phyloP scores from a whole-genome alignment of 2,113 vertebrate genomes.

The Podocnemis expansa region DNA sequence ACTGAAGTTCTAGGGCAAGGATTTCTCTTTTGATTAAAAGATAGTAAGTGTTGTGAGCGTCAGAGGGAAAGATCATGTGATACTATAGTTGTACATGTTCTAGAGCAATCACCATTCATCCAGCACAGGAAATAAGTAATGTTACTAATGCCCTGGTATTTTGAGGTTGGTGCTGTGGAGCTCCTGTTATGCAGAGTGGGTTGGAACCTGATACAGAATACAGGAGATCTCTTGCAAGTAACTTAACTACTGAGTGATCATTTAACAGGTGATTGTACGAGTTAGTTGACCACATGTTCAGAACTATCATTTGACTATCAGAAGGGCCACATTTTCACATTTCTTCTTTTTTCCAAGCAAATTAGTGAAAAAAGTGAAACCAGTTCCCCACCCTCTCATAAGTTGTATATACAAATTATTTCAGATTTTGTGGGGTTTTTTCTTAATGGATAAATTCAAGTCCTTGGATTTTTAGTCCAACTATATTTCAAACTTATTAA shows the following conservation, averaged over 20 bases:
- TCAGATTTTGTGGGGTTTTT: too few relatives aligned
- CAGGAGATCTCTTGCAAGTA: neutral
- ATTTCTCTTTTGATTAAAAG: constrained; percentile 39
- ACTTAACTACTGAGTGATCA: neutral
- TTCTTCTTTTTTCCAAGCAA: neutral
- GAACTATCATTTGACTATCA: neutral
- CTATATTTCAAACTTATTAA: neutral
- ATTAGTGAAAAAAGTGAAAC: neutral
- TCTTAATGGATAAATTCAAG: neutral
- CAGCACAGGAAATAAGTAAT: neutral
- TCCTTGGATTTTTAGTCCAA: neutral
- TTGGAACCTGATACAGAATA: neutral
- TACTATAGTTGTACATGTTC: neutral
- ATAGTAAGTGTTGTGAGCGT: constrained; percentile 15
- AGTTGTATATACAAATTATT: neutral
- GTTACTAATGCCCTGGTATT: neutral
- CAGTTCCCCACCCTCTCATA: neutral
- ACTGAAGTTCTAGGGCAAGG: constrained; percentile 66
- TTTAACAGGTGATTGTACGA: too few relatives aligned
- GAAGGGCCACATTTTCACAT: neutral
- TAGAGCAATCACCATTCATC: neutral
- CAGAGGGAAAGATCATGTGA: constrained; percentile 33
- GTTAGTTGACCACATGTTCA: neutral
- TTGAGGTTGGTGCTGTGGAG: neutral
- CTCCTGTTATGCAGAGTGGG: neutral